These are phyloP conservation scores for Hemicrepidius hirtus DNA, from an alignment of 2,888 invertebrate species.

Conservation along the genomic window DNA sequence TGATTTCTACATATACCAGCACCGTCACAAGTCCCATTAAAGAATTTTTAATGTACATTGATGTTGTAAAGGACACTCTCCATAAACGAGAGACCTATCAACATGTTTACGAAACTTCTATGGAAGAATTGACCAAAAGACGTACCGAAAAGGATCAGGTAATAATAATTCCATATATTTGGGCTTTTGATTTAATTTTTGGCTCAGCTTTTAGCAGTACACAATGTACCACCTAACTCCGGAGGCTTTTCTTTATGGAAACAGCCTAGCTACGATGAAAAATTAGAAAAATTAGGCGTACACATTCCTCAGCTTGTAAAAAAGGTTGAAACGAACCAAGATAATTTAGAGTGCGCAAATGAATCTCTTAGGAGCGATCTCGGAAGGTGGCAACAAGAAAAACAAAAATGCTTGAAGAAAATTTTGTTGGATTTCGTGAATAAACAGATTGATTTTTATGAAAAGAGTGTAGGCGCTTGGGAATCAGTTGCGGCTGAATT, in stretches of 20 bases:
- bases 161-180: slow-evolving; percentile 61
- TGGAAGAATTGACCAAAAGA: slow-evolving; percentile 78
- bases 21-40: slow-evolving; percentile 72
- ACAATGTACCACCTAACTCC: slow-evolving; percentile 59
- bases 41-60: slow-evolving; percentile 80
- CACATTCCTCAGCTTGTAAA: slow-evolving; percentile 74
- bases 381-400: slow-evolving; percentile 80
- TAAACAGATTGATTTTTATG: slow-evolving; percentile 79
- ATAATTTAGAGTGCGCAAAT: slow-evolving; percentile 81
- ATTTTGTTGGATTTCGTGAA: slow-evolving; percentile 78
- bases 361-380: slow-evolving; percentile 81
- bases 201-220: slow-evolving; percentile 40
- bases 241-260: slow-evolving; percentile 75
- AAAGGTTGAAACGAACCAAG: slow-evolving; percentile 75
- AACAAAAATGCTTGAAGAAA: slow-evolving; percentile 78
- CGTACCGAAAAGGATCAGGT: slow-evolving; percentile 79
- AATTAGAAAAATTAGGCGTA: slow-evolving; percentile 72
- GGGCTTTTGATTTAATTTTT: slow-evolving; percentile 25
- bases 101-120: slow-evolving; percentile 77
- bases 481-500: slow-evolving; percentile 70
- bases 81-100: slow-evolving; percentile 79
- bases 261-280: slow-evolving; percentile 76
- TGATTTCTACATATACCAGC: slow-evolving; percentile 70
- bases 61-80: slow-evolving; percentile 80
- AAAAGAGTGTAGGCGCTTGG: slow-evolving; percentile 76